These are phyloP conservation scores for Eupithecia exiguata DNA, from an alignment of 2,888 invertebrate species.

Conservation along the genomic window DNA sequence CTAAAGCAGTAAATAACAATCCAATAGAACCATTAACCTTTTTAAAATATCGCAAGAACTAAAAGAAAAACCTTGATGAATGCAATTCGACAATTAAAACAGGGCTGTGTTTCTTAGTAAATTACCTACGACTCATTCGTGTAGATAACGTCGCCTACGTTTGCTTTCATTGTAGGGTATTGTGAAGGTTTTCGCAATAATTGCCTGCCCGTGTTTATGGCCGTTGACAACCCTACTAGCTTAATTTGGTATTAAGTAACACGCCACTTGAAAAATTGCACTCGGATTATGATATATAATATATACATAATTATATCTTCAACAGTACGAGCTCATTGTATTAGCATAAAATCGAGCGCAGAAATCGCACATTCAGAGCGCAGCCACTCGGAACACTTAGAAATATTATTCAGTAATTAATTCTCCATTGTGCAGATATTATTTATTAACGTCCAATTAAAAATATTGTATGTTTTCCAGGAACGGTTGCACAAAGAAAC, in stretches of 20 bases:
- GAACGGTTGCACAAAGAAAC: background rate
- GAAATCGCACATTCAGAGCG: constrained; percentile 7
- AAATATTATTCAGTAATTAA: constrained; percentile 22
- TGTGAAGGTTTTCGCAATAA: constrained; percentile 50
- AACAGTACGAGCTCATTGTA: constrained; percentile 13
- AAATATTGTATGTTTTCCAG: background rate
- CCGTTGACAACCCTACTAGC: constrained; percentile 53
- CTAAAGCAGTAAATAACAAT: constrained; percentile 50
- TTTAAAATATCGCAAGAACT: constrained; percentile 57
- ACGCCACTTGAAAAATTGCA: constrained; percentile 40
- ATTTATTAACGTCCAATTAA: constrained; percentile 8
- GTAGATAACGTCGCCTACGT: constrained; percentile 49
- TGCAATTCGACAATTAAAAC: constrained; percentile 64
- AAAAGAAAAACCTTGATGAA: constrained; percentile 61
- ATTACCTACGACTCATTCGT: constrained; percentile 58
- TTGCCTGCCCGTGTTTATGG: constrained; percentile 50
- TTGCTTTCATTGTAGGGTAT: constrained; percentile 54
- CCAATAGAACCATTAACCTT: constrained; percentile 62
- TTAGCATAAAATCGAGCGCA: constrained; percentile 19
- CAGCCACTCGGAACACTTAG: constrained; percentile 18
- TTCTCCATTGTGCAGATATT: constrained; percentile 9
- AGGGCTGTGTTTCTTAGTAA: constrained; percentile 64
- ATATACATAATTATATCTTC: constrained; percentile 23
- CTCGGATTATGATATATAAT: constrained; percentile 20
- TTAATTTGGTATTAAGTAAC: constrained; percentile 47